Evolutionary conservation across 2,888 invertebrate species (phyloP), one percentile per base, ranked within the genome.

Genomic region (Syritta pipiens): DNA sequence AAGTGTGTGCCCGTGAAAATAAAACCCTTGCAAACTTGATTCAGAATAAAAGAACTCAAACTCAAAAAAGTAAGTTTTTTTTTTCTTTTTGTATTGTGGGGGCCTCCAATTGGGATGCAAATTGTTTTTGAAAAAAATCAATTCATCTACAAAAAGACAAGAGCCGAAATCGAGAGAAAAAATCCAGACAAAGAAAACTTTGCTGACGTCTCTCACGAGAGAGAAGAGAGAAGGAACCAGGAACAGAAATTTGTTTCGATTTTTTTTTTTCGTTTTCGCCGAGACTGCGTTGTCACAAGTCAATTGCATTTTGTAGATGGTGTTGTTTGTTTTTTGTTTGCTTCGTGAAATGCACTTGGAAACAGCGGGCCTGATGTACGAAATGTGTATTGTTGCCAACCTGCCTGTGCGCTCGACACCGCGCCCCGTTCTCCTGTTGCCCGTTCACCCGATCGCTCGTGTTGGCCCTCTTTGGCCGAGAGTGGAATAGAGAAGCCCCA

Each of bases 221-320:
- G 60, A 60, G 37, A 10, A 35, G 20, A 51, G 62, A 28, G 17
- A 24, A 59, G 44, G n/a, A 60, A 48, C 28, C 53, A 72, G 72
- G 48, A 72, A 37, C 60, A 65, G 20, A 65, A 46, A 59, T 42
- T 57, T 62, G 49, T 55, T 71, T 51, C 57, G 51, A 60, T 32
- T 62, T 37, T 57, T 46, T 62, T 65, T 17, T 19, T 35, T 53
- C 30, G 44, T 22, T 35, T 26, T 22, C n/a, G 40, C 65, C 59
- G 77, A 77, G 77, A 72, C 77, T 77, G 77, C 72, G 77, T 77
- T 77, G 71, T 77, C 40, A 55, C 62, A 76, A 76, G 69, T 69
- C 48, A 72, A 76, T 71, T 77, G 72, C 59, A 77, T 37, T 71
- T 77, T 72, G 53, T 55, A 26, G 65, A 48, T 59, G 40, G n/a